Base-by-base conservation (phyloP, 35 echinoderm and acorn worm species). In the Ptychodera flava region DNA sequence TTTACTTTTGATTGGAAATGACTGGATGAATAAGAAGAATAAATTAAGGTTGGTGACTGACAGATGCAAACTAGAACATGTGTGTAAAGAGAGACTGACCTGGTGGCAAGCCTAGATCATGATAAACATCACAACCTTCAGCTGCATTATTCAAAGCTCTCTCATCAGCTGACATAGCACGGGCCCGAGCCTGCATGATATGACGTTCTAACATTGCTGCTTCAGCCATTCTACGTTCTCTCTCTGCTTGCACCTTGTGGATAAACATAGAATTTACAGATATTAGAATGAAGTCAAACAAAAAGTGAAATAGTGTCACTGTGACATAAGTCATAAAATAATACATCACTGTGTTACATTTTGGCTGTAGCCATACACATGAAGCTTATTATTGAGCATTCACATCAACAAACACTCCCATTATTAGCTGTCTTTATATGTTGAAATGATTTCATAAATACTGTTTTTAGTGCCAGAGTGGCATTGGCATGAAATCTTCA, bases 131-230 rank as follows among this genome's bases (percentile, higher is more conserved):
- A 84, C 96, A 94, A 0, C 93, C 93, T 52, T 86, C 37, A 29
- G 93, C 96, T 28, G 90, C 92, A 35, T 91, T 80, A 79, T 94
- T 94, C 16, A 99, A 83, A 28, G 88, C 82, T 53, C 87, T 94
- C 36, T 94, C 91, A 36, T 99, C 96, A 2, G 91, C 90, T 12
- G 93, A 88, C 92, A 99, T 92, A 16, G 96, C 88, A 27, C 81
- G 87, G 27, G 96, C 92, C n/a, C 96, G 30, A 0, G 96, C 96
- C 33, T 99, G 96, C 96, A 99, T 99, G 85, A 99, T 94, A 84
- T 99, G 96, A 30, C 93, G 88, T 38, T 94, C 93, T 85, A 99
- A 84, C 95, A 97, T 99, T 31, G 89, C 38, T 37, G 96, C 90
- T 64, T 99, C 96, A 31, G 96, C 96, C 93, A 99, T 90, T 22